These are phyloP conservation scores for Parnassius apollo DNA, from an alignment of 2,888 invertebrate genomes.

Conservation along the genomic window DNA sequence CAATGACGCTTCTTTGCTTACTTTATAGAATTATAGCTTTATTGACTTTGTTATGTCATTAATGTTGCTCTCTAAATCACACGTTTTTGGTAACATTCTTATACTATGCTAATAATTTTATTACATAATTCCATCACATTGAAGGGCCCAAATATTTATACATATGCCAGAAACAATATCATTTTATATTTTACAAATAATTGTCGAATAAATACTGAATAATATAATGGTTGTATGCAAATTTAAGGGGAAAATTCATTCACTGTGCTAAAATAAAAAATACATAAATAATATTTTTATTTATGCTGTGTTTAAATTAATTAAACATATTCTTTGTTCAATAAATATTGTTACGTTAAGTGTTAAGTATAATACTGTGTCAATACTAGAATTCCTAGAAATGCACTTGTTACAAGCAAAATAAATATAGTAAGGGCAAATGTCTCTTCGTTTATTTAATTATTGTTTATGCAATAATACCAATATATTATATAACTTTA, in stretches of 20 bases:
- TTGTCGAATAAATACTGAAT: not conserved
- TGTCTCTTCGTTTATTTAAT: too few relatives aligned
- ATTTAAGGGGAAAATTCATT: not conserved
- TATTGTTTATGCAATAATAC: too few relatives aligned
- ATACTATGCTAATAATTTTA: constrained; percentile 27
- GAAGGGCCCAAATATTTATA: constrained; percentile 41
- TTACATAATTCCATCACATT: constrained; percentile 45
- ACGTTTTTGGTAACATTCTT: constrained; percentile 32
- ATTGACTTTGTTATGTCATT: not conserved
- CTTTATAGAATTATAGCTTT: not conserved
- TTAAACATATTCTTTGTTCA: too few relatives aligned
- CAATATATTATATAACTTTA: too few relatives aligned
- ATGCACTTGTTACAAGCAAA: too few relatives aligned
- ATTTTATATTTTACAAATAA: constrained; percentile 31
- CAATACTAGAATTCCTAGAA: not conserved
- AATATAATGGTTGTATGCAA: not conserved
- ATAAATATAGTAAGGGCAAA: too few relatives aligned
- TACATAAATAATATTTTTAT: too few relatives aligned
- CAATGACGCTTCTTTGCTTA: too few relatives aligned
- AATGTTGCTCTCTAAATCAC: constrained; percentile 34
- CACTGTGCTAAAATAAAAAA: too few relatives aligned
- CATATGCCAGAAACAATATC: constrained; percentile 51
- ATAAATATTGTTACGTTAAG: too few relatives aligned
- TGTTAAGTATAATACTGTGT: not conserved
- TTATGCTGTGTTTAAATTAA: too few relatives aligned